Evolutionary conservation across 2,888 invertebrate species (phyloP), one percentile per base, ranked within the genome.

Genomic region (Rhaphigaster nebulosa): DNA sequence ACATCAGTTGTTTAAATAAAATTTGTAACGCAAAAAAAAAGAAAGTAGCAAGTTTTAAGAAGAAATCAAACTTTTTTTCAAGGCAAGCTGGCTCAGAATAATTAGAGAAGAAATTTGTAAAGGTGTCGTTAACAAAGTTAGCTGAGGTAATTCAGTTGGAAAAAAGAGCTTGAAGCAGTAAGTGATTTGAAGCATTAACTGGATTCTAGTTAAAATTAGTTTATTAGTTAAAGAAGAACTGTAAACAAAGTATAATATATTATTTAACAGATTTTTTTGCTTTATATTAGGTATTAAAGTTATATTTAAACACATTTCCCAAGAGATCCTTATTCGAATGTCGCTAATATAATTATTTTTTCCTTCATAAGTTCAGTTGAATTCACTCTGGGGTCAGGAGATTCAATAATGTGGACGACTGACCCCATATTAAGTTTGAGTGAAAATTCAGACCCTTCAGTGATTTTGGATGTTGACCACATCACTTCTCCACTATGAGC

Each of bases 71-170:
- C 84, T 84, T 84, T 84, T 80, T 45, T 50, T 15, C 38, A n/a
- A 84, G 84, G 84, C 41, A 84, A 84, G 84, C 84, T 45, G 45
- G 23, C 80, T 76, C 45, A 13, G n/a, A 45, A 84, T 84, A 84
- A 84, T 84, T 84, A 84, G 84, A n/a, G 26, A 45, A 84, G 45
- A 84, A 84, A 84, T 45, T 84, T 84, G 84, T 84, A 45, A 84
- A 84, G 84, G 84, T 84, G 84, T 84, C 84, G 15, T 45, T 84
- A 84, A 84, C n/a, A 45, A 84, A 84, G 84, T 84, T 84, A 84
- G 84, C 45, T n/a, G 84, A 18, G 45, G 45, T 45, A 84, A 84
- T 84, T 84, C 84, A 26, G 13, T 84, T 50, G 45, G 84, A 84
- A 84, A 84, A 50, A 41, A 45, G 84, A 84, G 20, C 45, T 84